These are phyloP conservation scores for Solenodon paradoxus DNA, from an alignment of 2,113 vertebrate species.

Conservation along the genomic window DNA sequence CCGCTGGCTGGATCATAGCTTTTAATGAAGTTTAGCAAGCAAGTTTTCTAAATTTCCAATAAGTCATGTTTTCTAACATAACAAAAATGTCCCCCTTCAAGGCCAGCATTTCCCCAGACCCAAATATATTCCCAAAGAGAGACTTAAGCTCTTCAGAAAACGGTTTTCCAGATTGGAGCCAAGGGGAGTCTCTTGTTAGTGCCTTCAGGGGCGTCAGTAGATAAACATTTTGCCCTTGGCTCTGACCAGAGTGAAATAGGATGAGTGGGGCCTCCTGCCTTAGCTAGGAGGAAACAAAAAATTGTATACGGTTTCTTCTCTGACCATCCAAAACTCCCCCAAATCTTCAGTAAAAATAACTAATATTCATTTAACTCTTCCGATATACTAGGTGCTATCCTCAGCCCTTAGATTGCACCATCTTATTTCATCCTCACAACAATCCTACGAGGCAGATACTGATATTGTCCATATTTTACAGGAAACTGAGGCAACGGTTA, in stretches of 20 bases:
- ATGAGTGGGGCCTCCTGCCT: background rate
- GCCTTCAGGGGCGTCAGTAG: background rate
- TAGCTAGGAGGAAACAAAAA: background rate
- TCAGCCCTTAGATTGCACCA: background rate
- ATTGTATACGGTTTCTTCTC: background rate
- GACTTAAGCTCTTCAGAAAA: constrained; percentile 34
- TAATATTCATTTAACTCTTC: background rate
- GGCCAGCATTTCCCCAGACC: background rate
- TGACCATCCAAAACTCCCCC: background rate
- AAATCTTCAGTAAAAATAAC: background rate
- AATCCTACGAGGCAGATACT: background rate
- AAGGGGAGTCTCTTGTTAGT: background rate
- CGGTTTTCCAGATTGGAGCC: background rate
- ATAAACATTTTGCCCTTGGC: background rate
- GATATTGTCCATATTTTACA: background rate
- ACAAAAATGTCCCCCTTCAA: background rate
- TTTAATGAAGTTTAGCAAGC: background rate
- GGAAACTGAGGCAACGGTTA: background rate
- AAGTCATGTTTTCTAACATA: background rate
- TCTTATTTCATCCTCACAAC: background rate
- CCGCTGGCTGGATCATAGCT: background rate
- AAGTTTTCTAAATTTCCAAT: background rate
- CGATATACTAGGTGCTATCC: background rate
- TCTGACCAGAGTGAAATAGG: background rate
- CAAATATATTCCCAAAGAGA: constrained; percentile 33